Conservation (phyloP, 1,140 invertebrate species). For the Drosophila orosa region DNA sequence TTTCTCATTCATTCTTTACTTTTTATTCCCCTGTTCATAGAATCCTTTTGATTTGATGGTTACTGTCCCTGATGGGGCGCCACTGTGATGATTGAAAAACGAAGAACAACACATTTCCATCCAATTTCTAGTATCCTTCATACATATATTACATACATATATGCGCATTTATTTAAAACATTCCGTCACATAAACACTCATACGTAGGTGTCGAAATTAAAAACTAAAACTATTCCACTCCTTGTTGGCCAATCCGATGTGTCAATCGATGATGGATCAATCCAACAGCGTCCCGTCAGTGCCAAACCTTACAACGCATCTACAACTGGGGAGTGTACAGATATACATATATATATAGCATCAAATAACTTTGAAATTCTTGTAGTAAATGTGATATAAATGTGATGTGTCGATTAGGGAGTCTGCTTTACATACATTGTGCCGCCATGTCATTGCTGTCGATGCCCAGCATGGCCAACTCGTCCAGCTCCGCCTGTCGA, state of each 20-base stretch:
- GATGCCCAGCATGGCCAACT: constrained; percentile 89
- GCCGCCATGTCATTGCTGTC: constrained; percentile 89
- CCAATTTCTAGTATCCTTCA: constrained; percentile 26
- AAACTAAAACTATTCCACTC: constrained; percentile 51
- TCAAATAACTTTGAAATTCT: background rate
- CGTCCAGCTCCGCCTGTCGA: constrained; percentile 86
- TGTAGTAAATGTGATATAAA: background rate
- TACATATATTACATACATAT: constrained; percentile 80
- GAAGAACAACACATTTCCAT: background rate
- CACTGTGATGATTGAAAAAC: background rate
- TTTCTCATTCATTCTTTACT: background rate
- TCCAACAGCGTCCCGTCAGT: constrained; percentile 22
- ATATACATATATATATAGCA: constrained; percentile 25
- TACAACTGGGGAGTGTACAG: constrained; percentile 27
- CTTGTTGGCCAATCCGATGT: constrained; percentile 8
- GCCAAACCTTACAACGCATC: constrained; percentile 63
- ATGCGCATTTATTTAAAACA: constrained; percentile 79
- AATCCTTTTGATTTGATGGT: background rate
- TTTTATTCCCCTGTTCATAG: background rate
- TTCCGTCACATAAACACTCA: constrained; percentile 56
- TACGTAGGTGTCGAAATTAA: constrained; percentile 36
- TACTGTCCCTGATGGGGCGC: background rate
- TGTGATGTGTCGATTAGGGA: background rate
- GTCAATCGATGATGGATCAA: constrained; percentile 12
- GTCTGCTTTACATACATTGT: constrained; percentile 81